Percentiles rank a stretch among this genome's conserved stretches.
Evolutionary conservation across 2,113 vertebrate species (phyloP).

Genomic region (Toxotes jaculatrix): DNA sequence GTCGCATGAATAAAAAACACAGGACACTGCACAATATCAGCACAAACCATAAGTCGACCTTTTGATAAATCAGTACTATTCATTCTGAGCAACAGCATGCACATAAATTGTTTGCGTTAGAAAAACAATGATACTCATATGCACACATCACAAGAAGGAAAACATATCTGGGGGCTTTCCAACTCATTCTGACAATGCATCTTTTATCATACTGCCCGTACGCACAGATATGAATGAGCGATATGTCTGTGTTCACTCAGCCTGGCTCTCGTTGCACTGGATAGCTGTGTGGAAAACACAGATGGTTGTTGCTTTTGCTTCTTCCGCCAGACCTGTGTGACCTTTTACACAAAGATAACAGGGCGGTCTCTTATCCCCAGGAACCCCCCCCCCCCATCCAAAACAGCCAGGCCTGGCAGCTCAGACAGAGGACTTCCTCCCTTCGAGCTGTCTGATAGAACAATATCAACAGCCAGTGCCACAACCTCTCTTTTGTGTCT

Average conservation of each 20-base stretch:
- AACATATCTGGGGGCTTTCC: conserved; percentile 76
- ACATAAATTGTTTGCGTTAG: conserved; percentile 34
- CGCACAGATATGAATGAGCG: conserved; percentile 65
- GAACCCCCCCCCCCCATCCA: conserved; percentile 17
- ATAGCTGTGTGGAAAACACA: conserved; percentile 70
- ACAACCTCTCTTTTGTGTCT: conserved; percentile 52
- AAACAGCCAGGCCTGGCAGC: conserved; percentile 67
- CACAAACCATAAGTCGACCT: conserved; percentile 44
- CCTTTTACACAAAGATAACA: conserved; percentile 80
- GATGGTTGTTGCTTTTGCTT: conserved; percentile 79
- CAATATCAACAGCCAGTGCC: conserved; percentile 67
- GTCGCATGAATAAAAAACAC: conserved; percentile 1
- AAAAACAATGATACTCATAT: conserved; percentile 54
- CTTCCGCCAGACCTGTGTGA: conserved; percentile 75
- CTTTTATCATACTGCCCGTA: conserved; percentile 60
- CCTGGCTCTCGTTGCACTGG: conserved; percentile 23
- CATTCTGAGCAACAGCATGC: conserved; percentile 27
- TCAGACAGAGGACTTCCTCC: conserved; percentile 77
- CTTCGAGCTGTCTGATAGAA: conserved; percentile 67
- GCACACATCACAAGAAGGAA: conserved; percentile 42
- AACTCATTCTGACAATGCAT: conserved; percentile 72
- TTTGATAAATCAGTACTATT: conserved; percentile 53
- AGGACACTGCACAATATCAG: conserved; percentile 30
- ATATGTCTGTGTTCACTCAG: conserved; percentile 42
- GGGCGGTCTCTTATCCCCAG: conserved; percentile 67